Base-by-base conservation (phyloP, 2,888 invertebrate genomes). In the Mimas tiliae region DNA sequence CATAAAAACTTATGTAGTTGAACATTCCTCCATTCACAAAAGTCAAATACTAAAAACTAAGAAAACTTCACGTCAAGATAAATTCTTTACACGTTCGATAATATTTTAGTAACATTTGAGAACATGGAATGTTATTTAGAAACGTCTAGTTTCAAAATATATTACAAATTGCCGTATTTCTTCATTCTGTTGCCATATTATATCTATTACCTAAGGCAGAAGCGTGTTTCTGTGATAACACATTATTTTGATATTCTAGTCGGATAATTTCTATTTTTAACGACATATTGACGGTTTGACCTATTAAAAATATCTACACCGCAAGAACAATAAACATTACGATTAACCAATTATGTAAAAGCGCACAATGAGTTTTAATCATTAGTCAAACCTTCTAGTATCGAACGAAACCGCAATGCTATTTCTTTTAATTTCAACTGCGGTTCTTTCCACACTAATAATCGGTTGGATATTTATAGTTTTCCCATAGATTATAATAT, bases 101-200 rank as follows among this genome's bases (percentile, higher is more conserved):
- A 62, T 50, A 47, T 69, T 67, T 71, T 68, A 63, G 72, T 68
- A 53, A 67, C 52, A 65, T 67, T 62, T 51, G 65, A 21, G 62
- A 34, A 63, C 48, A 48, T 63, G 47, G 47, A 27, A 48, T 48
- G 58, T 65, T 67, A 68, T 67, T 71, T 71, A 66, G 68, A 69
- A 72, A 71, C 66, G 64, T 69, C 64, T 51, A 45, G 63, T 74
- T 71, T 58, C 75, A 65, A 74, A 73, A 76, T 71, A 21, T 62
- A 68, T 67, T 67, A 67, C 69, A 72, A 70, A 71, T 64, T 53
- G 63, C 52, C 11, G 21, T 66, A 65, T 71, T 76, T 66, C 70
- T 65, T 67, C 68, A 76, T 67, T 68, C 34, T 68, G 64, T 67
- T 68, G 67, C 67, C 62, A 51, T 27, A 42, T 68, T 50, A 42